A percentile compares a stretch with the other conserved stretches of the same genome.
Evolutionary conservation across 1,140 invertebrate genomes (phyloP).

Genomic region (Bradynema listronoti): DNA sequence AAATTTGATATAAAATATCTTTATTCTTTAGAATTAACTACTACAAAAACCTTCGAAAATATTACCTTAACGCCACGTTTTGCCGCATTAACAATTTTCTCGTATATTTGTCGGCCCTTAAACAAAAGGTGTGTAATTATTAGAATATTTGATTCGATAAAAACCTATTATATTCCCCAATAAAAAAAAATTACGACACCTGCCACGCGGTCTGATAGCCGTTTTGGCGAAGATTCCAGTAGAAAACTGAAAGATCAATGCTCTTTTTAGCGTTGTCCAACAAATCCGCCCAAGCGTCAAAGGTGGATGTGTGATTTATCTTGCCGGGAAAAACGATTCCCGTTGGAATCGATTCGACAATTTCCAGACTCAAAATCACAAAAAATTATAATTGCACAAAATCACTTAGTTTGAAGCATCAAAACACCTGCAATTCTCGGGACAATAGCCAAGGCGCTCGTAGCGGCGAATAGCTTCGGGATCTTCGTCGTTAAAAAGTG

Average conservation of each 20-base stretch:
- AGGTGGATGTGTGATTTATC: constrained; percentile 26
- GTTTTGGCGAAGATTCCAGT: constrained; percentile 51
- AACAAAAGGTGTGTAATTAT: constrained; percentile 14
- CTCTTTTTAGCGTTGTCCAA: constrained; percentile 37
- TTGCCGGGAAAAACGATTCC: constrained; percentile 28
- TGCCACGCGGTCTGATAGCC: constrained; percentile 42
- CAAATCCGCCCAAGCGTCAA: constrained; percentile 39
- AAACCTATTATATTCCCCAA: no score
- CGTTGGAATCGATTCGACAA: constrained; percentile 55
- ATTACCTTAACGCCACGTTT: constrained; percentile 44
- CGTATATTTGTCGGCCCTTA: constrained; percentile 41
- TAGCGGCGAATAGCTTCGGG: constrained; percentile 31
- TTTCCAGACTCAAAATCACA: constrained; percentile 30
- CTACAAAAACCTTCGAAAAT: constrained; percentile 33
- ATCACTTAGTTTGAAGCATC: background rate
- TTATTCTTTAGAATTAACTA: no score
- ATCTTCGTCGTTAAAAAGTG: constrained; percentile 47
- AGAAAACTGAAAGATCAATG: constrained; percentile 49
- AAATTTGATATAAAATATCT: no score
- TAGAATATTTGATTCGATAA: no score
- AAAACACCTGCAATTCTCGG: constrained; percentile 37
- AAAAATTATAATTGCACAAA: constrained; percentile 8
- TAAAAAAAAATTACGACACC: constrained; percentile 18
- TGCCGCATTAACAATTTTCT: constrained; percentile 37
- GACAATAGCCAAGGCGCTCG: constrained; percentile 36